These are phyloP conservation scores for Noctua comes DNA, from an alignment of 2,888 invertebrate species.

Conservation along the genomic window DNA sequence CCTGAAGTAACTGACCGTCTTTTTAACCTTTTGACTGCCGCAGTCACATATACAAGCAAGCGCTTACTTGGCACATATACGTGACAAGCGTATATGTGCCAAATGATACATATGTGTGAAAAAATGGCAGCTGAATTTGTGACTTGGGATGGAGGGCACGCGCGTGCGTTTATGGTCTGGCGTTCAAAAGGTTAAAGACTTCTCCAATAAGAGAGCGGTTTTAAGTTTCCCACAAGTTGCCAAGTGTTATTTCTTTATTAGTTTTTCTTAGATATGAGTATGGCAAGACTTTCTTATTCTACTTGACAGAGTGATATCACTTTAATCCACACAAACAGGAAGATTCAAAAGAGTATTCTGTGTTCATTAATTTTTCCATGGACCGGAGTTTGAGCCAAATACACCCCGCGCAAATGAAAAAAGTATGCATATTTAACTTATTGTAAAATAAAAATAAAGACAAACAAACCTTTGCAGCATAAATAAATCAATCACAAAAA, in stretches of 20 bases:
- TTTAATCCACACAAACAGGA: slow-evolving; percentile 11
- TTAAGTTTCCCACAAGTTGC: neutral
- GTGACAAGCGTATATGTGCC: too few species aligned
- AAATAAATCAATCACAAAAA: slow-evolving; percentile 36
- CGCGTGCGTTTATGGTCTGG: too few species aligned
- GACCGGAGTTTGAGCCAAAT: slow-evolving; percentile 54
- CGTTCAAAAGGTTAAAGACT: too few species aligned
- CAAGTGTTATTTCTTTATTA: too few species aligned
- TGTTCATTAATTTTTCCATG: slow-evolving; percentile 51
- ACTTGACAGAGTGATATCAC: neutral
- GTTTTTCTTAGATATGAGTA: too few species aligned
- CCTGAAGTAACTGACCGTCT: neutral
- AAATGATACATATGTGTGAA: too few species aligned
- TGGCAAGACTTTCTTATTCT: neutral
- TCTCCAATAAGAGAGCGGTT: neutral
- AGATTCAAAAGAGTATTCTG: slow-evolving; percentile 46
- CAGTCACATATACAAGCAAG: too few species aligned
- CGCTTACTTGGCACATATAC: too few species aligned
- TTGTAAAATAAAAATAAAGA: neutral
- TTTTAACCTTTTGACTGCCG: too few species aligned
- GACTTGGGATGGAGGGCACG: too few species aligned
- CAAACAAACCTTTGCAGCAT: slow-evolving; percentile 5
- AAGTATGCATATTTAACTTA: neutral
- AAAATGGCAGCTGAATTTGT: too few species aligned
- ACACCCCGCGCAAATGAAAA: neutral